These are phyloP conservation scores for Bovichtus diacanthus DNA, from an alignment of 2,797 vertebrate species.

Conservation along the genomic window DNA sequence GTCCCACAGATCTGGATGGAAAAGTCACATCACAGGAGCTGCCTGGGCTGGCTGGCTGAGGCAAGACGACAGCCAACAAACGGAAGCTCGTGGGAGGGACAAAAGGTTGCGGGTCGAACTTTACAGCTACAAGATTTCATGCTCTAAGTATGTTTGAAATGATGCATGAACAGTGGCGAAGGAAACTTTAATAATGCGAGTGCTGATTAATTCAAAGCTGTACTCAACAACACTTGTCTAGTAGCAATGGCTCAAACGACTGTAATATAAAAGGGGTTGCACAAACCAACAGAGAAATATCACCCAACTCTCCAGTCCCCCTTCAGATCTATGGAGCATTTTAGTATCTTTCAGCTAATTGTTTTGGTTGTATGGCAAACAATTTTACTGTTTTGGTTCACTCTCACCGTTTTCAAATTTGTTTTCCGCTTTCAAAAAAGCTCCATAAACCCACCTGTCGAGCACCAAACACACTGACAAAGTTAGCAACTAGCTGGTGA, in stretches of 20 bases:
- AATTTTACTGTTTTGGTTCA: too few relatives aligned
- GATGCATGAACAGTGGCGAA: background rate
- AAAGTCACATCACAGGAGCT: conserved; percentile 70
- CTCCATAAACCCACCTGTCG: too few relatives aligned
- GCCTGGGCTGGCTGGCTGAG: conserved; percentile 28
- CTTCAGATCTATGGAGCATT: too few relatives aligned
- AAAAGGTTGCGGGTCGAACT: conserved; percentile 7
- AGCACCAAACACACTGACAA: too few relatives aligned
- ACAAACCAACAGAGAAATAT: background rate
- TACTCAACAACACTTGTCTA: background rate
- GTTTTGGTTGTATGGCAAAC: too few relatives aligned
- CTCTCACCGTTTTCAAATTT: too few relatives aligned
- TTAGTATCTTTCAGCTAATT: too few relatives aligned
- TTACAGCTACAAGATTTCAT: background rate
- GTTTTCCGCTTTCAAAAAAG: too few relatives aligned
- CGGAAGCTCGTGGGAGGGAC: conserved; percentile 42
- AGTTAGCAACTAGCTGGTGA: too few relatives aligned
- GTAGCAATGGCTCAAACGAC: background rate
- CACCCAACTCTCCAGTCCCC: too few relatives aligned
- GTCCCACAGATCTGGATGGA: conserved; percentile 57
- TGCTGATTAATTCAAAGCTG: background rate
- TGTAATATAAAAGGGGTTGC: background rate
- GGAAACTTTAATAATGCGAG: background rate
- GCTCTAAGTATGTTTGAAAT: background rate
- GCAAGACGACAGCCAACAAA: conserved; percentile 44